Evolutionary conservation across 1,140 invertebrate genomes (phyloP), one percentile per base, ranked within the genome.

Genomic region (Diabrotica undecimpunctata): DNA sequence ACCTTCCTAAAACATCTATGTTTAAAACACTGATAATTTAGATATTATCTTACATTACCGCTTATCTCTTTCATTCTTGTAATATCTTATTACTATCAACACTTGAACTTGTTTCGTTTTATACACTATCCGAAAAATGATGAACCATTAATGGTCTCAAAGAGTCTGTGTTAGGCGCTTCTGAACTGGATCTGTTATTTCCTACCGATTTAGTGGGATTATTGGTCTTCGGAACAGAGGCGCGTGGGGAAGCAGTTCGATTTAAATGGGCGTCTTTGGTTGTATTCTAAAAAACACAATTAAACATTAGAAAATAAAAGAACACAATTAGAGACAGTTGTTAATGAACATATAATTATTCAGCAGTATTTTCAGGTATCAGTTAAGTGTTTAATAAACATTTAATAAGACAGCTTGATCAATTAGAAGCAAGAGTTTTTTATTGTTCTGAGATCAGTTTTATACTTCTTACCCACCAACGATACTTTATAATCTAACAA

Each of bases 121-220:
- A 46, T 46, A 46, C 41, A 46, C 41, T 46, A 46, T 46, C 41
- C 41, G 41, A 46, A 46, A 46, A 46, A 46, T 46, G 41, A n/a
- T 8, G n/a, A n/a, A 46, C 41, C 41, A 46, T 46, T 46, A 46
- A n/a, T 10, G 41, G 41, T 46, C 41, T 46, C n/a, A 46, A n/a
- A 46, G 41, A 46, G n/a, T 46, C 41, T 8, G 41, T 46, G 41
- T 46, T 46, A 10, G 8, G 8, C n/a, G 41, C 6, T 46, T n/a
- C 8, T 10, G 41, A 46, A 10, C 41, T 46, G 8, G 41, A 46
- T 10, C 41, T 46, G 41, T 46, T 46, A 10, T n/a, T 46, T 8
- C 41, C n/a, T 46, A 46, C 8, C 3, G 41, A 46, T 46, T 46
- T 46, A n/a, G 8, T 46, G n/a, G 41, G 8, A 46, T n/a, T 46